Percentiles rank a stretch among this genome's conserved stretches.
phyloP scores from a whole-genome alignment of 2,797 vertebrate genomes.

The Xenopus petersii region DNA sequence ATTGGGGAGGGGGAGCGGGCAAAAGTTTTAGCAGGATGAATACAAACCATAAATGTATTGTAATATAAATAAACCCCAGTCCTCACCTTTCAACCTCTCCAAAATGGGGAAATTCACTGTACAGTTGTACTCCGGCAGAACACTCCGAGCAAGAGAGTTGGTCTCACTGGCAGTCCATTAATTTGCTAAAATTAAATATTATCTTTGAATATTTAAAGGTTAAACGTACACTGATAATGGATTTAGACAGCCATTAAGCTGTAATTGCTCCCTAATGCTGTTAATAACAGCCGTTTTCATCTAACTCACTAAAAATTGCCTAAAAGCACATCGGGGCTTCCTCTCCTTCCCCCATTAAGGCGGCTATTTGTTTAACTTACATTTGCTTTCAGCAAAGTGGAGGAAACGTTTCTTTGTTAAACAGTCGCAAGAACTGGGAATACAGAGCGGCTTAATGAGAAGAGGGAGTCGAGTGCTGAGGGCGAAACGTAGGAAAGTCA shows the following conservation, averaged over 20 bases:
- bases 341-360: constrained; percentile 36
- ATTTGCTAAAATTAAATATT: constrained; percentile 89
- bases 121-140: constrained; percentile 61
- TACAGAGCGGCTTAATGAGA: neutral
- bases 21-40: too few species aligned
- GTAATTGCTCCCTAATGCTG: constrained; percentile 91
- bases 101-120: constrained; percentile 54
- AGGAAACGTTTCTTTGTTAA: neutral
- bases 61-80: too few species aligned
- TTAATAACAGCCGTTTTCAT: constrained; percentile 84
- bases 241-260: constrained; percentile 88
- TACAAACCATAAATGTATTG: too few species aligned
- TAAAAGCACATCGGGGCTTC: constrained; percentile 52
- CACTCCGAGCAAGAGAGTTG: constrained; percentile 67
- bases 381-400: constrained; percentile 21
- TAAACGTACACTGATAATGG: constrained; percentile 91
- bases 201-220: constrained; percentile 96
- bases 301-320: constrained; percentile 77
- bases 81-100: too few species aligned
- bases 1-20: too few species aligned
- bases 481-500: too few species aligned
- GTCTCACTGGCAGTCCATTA: constrained; percentile 76
- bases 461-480: neutral
- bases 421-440: neutral
- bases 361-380: constrained; percentile 38